Conservation (phyloP, 2,888 invertebrate species). For the Luperina testacea region DNA sequence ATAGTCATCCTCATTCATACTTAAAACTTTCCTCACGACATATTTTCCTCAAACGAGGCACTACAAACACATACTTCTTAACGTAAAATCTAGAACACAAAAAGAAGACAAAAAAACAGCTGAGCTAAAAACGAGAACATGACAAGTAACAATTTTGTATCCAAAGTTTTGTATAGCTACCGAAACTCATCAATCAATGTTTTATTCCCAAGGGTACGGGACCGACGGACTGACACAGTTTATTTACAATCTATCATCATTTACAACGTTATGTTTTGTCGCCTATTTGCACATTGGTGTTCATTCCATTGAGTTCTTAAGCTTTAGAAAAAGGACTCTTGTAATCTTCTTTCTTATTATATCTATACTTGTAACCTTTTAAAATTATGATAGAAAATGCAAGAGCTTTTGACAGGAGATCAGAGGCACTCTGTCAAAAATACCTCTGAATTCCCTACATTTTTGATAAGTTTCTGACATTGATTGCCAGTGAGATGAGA, state of each 20-base stretch:
- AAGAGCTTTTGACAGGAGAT: background rate
- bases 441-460: too few species aligned
- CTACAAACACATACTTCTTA: background rate
- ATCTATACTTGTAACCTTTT: background rate
- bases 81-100: background rate
- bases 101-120: background rate
- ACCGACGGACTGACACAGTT: conserved; percentile 31
- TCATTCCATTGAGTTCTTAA: conserved; percentile 16
- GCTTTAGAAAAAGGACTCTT: background rate
- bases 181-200: conserved; percentile 61
- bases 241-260: conserved; percentile 58
- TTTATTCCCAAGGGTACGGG: conserved; percentile 32
- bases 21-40: background rate
- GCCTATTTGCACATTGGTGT: conserved; percentile 42
- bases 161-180: conserved; percentile 39
- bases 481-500: too few species aligned
- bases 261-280: conserved; percentile 51
- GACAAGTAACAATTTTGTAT: conserved; percentile 25
- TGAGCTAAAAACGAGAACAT: conserved; percentile 26
- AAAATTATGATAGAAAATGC: background rate
- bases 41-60: background rate
- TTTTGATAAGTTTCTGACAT: too few species aligned
- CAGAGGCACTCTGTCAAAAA: too few species aligned
- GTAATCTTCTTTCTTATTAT: background rate
- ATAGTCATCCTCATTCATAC: background rate